Conservation (phyloP, 2,888 invertebrate species). For the Patella caerulea region DNA sequence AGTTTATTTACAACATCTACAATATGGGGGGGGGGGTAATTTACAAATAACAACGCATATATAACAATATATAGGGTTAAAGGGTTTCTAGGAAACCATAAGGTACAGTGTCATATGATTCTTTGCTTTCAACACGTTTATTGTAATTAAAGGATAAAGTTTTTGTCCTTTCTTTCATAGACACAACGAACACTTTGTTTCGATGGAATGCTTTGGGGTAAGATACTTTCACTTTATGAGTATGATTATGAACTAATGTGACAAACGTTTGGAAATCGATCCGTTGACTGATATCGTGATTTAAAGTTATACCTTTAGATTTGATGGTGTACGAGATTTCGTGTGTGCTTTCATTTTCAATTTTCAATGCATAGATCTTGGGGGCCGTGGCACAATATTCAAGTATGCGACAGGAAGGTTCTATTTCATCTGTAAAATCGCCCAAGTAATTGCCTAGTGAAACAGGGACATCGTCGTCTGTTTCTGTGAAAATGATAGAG, state of each 20-base stretch:
- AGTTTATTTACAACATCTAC: no score
- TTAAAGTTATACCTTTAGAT: slow-evolving; percentile 26
- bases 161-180: neutral
- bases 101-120: neutral
- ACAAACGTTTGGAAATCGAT: no score
- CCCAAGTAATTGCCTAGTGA: slow-evolving; percentile 31
- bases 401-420: slow-evolving; percentile 48
- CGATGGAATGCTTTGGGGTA: no score
- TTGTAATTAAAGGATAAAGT: neutral
- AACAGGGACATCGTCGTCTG: slow-evolving; percentile 18
- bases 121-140: neutral
- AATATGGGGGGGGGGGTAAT: neutral
- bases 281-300: neutral
- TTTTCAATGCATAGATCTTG: slow-evolving; percentile 31
- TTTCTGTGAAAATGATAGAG: slow-evolving; percentile 57
- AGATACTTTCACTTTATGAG: no score
- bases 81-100: neutral
- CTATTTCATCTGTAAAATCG: slow-evolving; percentile 39
- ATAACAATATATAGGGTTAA: neutral
- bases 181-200: neutral
- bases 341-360: slow-evolving; percentile 13
- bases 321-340: slow-evolving; percentile 21
- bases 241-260: no score
- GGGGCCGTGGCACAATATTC: slow-evolving; percentile 27
- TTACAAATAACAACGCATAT: neutral